These are phyloP conservation scores for Drosophila teissieri DNA, from an alignment of 1,140 invertebrate genomes.

Conservation along the genomic window DNA sequence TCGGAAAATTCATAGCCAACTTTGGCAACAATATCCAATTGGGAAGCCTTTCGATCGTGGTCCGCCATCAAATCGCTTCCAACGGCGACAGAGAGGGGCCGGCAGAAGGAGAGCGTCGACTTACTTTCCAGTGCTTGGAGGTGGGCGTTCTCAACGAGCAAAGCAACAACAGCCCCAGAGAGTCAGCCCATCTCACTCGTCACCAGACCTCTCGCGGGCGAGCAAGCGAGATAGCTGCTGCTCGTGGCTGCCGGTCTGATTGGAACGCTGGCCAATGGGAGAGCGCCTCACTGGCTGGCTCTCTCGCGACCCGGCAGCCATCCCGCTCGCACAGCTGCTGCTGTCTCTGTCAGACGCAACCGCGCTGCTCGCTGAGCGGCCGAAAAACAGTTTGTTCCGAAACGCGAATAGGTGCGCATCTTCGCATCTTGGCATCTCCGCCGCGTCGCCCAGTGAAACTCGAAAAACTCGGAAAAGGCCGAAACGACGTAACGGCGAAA, in stretches of 20 bases:
- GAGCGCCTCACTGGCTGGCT: slow-evolving; percentile 7
- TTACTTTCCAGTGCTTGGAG: slow-evolving; percentile 67
- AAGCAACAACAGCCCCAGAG: slow-evolving; percentile 41
- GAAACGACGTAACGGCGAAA: slow-evolving; percentile 10
- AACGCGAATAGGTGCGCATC: slow-evolving; percentile 80
- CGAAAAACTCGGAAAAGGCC: slow-evolving; percentile 17
- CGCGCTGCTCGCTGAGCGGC: slow-evolving; percentile 19
- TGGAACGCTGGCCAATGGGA: slow-evolving; percentile 52
- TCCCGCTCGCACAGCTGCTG: slow-evolving; percentile 14
- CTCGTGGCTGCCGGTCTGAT: slow-evolving; percentile 37
- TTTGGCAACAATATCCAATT: slow-evolving; percentile 28
- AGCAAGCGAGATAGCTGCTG: slow-evolving; percentile 29
- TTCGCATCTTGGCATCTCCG: slow-evolving; percentile 40
- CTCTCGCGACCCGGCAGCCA: slow-evolving; percentile 9
- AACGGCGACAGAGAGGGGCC: slow-evolving; percentile 56
- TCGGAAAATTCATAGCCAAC: slow-evolving; percentile 19
- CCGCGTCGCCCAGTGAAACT: slow-evolving; percentile 16
- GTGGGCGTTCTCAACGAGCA: slow-evolving; percentile 55
- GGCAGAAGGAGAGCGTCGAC: slow-evolving; percentile 29
- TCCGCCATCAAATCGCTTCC: slow-evolving; percentile 76
- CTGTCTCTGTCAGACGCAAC: slow-evolving; percentile 18
- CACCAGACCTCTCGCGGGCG: not conserved
- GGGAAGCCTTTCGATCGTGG: slow-evolving; percentile 74
- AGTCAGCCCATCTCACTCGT: slow-evolving; percentile 44
- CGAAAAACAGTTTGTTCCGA: slow-evolving; percentile 74